Evolutionary conservation across 2,797 vertebrate genomes (phyloP).

Genomic region (Rallus crepitans): DNA sequence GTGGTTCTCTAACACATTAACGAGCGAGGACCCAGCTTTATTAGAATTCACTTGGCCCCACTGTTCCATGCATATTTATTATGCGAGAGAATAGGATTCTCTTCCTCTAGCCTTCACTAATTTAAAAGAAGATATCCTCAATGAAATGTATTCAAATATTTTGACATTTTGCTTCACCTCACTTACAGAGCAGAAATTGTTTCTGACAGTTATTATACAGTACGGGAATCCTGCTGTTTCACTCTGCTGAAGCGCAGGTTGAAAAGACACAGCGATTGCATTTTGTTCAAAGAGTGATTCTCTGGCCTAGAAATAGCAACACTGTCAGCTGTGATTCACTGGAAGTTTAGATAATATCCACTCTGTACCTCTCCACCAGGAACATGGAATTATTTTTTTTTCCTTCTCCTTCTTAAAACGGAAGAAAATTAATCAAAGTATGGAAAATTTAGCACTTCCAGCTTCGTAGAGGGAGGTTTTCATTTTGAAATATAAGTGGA

Average conservation of each 20-base stretch:
- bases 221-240: constrained; percentile 86
- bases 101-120: constrained; percentile 85
- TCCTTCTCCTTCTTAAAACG: constrained; percentile 24
- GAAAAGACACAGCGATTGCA: constrained; percentile 86
- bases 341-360: constrained; percentile 83
- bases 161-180: constrained; percentile 99
- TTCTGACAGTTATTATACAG: constrained; percentile 98
- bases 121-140: constrained; percentile 91
- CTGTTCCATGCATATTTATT: constrained; percentile 85
- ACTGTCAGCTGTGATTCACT: constrained; percentile 86
- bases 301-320: constrained; percentile 84
- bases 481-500: constrained; percentile 28
- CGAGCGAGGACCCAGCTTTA: constrained; percentile 78
- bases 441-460: constrained; percentile 6
- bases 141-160: constrained; percentile 99
- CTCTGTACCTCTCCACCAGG: constrained; percentile 63
- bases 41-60: constrained; percentile 83
- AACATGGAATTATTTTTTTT: constrained; percentile 30
- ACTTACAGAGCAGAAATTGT: constrained; percentile 99
- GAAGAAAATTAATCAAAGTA: constrained; percentile 55
- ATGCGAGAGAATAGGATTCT: constrained; percentile 84
- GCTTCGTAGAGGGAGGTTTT: neutral
- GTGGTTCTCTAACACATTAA: constrained; percentile 82
- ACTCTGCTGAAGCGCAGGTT: constrained; percentile 84
- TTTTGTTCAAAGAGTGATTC: constrained; percentile 87